These are phyloP conservation scores for Tinea pellionella DNA, from an alignment of 2,888 invertebrate genomes.

Conservation along the genomic window DNA sequence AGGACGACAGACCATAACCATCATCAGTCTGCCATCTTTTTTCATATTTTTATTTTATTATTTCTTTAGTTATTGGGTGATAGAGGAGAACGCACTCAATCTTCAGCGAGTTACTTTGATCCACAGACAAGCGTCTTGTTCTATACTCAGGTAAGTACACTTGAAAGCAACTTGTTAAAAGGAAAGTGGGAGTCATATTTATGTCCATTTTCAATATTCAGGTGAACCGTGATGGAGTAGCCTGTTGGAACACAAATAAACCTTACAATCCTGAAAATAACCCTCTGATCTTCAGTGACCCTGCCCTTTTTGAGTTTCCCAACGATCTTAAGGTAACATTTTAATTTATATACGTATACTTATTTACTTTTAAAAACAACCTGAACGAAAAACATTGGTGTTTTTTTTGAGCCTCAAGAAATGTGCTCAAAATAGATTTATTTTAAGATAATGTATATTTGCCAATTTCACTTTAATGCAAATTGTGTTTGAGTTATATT, in stretches of 20 bases:
- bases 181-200: not conserved
- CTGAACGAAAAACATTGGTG: not conserved
- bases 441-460: not conserved
- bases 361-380: not conserved
- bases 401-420: too few species aligned
- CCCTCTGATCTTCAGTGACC: conserved; percentile 75
- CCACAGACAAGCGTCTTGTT: conserved; percentile 76
- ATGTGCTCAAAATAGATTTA: too few species aligned
- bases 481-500: not conserved
- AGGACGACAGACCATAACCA: too few species aligned
- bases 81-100: conserved; percentile 77
- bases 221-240: conserved; percentile 80
- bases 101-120: conserved; percentile 80
- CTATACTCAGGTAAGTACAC: conserved; percentile 73
- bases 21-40: too few species aligned
- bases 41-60: not conserved
- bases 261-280: conserved; percentile 74
- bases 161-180: too few species aligned
- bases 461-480: not conserved
- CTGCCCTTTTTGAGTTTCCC: conserved; percentile 77
- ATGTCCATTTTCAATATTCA: conserved; percentile 24
- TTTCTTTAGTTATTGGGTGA: conserved; percentile 74
- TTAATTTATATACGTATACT: conserved; percentile 9
- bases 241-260: conserved; percentile 82
- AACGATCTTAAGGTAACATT: conserved; percentile 77